Evolutionary conservation across 2,888 invertebrate species (phyloP), one percentile per base, ranked within the genome.

Genomic region (Acrobasis suavella): DNA sequence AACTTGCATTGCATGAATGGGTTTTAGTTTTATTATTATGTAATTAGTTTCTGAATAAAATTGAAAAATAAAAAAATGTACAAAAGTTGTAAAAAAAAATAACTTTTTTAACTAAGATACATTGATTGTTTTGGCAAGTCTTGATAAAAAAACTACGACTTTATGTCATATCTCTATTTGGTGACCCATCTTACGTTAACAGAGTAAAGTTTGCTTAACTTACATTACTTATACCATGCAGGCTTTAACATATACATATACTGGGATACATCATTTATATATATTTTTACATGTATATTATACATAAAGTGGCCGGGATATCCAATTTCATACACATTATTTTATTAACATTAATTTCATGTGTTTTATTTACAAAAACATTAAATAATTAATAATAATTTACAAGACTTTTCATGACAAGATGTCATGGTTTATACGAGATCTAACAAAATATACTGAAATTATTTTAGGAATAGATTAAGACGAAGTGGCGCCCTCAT

Each of bases 311-410:
- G 55, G 55, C 55, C 55, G 39, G 55, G 55, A 16, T 52, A 37
- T 39, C n/a, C 12, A 16, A 39, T 39, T 15, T 55, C 15, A 42
- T 55, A 55, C 15, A 55, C 55, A 55, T 55, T 55, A 10, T 1
- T 14, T 14, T 22, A 51, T 51, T 15, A 54, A 54, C 52, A 37
- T 16, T 38, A 39, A 54, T 37, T 54, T 39, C 16, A 39, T 39
- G 2, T 55, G 39, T 55, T 55, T 52, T 55, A 55, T 55, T 39
- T 55, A 55, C 55, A 55, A 16, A 55, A 55, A 55, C 52, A 52
- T 37, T 52, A 8, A 52, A 16, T 39, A 22, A n/a, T 32, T 51
- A 6, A 37, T 12, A 55, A 37, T n/a, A 54, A 54, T n/a, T 52
- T 52, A 52, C 12, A 37, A 0, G 32, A 32, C 2, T 32, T 32